Conservation (phyloP, 2,888 invertebrate species). For the Caenorhabditis sp. region DNA sequence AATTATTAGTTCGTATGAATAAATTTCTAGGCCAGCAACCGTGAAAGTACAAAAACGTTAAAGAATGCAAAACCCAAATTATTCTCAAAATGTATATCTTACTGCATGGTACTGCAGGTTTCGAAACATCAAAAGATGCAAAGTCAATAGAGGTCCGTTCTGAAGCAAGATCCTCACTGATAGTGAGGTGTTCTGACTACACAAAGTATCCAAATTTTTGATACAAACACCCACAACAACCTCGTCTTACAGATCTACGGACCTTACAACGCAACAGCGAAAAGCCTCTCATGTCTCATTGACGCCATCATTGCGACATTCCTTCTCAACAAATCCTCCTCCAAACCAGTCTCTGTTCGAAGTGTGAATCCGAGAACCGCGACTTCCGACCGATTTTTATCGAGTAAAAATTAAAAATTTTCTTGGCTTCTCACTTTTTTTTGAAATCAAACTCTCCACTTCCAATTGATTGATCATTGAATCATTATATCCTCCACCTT, state of each 20-base stretch:
- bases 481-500: constrained; percentile 7
- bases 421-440: not conserved
- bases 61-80: not conserved
- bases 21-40: not conserved
- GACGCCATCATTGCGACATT: constrained; percentile 50
- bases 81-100: too few relatives aligned
- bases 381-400: constrained; percentile 23
- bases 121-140: too few relatives aligned
- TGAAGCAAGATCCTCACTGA: too few relatives aligned
- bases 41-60: not conserved
- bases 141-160: too few relatives aligned
- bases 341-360: not conserved
- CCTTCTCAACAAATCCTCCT: constrained; percentile 21
- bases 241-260: constrained; percentile 40
- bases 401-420: constrained; percentile 18
- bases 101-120: too few relatives aligned
- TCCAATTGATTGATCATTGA: constrained; percentile 9
- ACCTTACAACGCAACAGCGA: constrained; percentile 45
- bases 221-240: not conserved
- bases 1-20: too few relatives aligned
- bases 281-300: constrained; percentile 42
- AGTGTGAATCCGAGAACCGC: constrained; percentile 25
- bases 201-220: too few relatives aligned
- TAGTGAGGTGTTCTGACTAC: too few relatives aligned
- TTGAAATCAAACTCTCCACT: not conserved